phyloP scores from a whole-genome alignment of 2,888 invertebrate genomes.

The Steinernema hermaphroditum region DNA sequence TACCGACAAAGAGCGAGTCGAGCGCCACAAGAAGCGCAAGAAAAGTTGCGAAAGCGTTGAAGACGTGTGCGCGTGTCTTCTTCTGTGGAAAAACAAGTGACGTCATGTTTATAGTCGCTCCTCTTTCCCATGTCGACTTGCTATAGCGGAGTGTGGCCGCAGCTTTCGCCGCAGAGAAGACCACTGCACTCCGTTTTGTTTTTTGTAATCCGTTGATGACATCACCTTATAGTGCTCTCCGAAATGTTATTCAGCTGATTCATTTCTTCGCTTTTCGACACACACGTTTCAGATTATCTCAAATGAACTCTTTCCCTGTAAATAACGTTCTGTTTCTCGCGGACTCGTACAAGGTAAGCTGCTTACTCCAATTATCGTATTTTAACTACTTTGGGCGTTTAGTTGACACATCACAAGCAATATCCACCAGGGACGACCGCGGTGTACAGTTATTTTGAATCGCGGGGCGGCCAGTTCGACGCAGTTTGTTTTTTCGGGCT shows the following conservation, averaged over 20 bases:
- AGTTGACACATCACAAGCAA: slow-evolving; percentile 68
- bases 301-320: slow-evolving; percentile 37
- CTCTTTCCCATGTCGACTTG: neutral
- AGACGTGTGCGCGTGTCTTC: too few relatives aligned
- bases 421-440: slow-evolving; percentile 69
- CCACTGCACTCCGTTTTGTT: too few relatives aligned
- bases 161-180: too few relatives aligned
- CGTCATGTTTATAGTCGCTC: neutral
- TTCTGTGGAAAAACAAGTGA: slow-evolving; percentile 18
- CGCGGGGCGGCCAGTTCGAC: slow-evolving; percentile 70
- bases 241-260: neutral
- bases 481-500: slow-evolving; percentile 70
- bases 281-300: neutral
- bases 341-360: slow-evolving; percentile 68
- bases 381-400: neutral
- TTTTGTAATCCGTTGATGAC: neutral
- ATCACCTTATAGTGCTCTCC: neutral
- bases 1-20: neutral
- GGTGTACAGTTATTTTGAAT: slow-evolving; percentile 70
- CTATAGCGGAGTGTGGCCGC: neutral
- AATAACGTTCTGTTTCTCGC: slow-evolving; percentile 67
- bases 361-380: slow-evolving; percentile 32
- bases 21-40: neutral
- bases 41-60: too few relatives aligned
- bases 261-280: too few relatives aligned